Evolutionary conservation across 2,888 invertebrate genomes (phyloP), one percentile per base, ranked within the genome.

Genomic region (Beris morrisii): DNA sequence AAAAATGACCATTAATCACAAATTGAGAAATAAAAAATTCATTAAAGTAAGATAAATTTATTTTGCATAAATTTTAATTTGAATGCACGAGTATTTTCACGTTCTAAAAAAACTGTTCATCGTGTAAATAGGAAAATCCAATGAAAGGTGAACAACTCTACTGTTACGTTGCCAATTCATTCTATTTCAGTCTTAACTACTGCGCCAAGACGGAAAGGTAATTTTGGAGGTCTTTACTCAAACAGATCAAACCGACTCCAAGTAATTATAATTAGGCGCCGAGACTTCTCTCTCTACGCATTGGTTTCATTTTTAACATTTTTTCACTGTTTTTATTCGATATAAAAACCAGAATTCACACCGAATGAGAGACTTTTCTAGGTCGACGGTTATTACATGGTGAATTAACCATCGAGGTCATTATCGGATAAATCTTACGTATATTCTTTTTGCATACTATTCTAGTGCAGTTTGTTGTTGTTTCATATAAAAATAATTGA

Each of bases 361-460:
- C 38, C 38, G 38, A 38, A 38, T 38, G 7, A 5, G n/a, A 53
- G 38, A 48, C 52, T 4, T 61, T 61, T 61, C 61, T 61, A 61
- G 61, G 61, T 61, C 50, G 38, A 11, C 50, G 28, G 32, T 52
- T 52, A 61, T 61, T 61, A 61, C 61, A 61, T 38, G 61, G 50
- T 5, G 52, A 61, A 52, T 61, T 61, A 61, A 52, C 38, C 61
- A 61, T 61, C 12, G 52, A 61, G 61, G 61, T 61, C 61, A 61
- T 61, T 61, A 61, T 52, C 61, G 12, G 4, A 15, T 15, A 61
- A 50, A 43, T 56, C 15, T 15, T 56, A n/a, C 50, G 15, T 22
- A 46, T 9, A 9, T 38, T 7, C 5, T 38, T 38, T 38, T 9
- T 38, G 38, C 38, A 38, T 38, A 38, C 5, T 5, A 38, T 38